Evolutionary conservation across 2,888 invertebrate genomes (phyloP).

Genomic region (Deilephila porcellus): DNA sequence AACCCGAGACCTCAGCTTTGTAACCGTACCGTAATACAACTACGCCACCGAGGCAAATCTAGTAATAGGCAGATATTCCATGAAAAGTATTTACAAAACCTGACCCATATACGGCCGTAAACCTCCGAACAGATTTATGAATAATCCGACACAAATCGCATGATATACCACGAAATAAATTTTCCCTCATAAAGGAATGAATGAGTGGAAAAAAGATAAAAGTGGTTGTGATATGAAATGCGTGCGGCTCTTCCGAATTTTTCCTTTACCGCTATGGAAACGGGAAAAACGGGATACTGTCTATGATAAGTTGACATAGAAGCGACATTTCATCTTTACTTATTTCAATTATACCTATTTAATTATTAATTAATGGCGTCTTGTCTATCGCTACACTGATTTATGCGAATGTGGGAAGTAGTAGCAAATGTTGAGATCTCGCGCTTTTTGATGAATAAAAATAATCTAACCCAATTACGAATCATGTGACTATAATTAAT

Average conservation of each 20-base stretch:
- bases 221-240: constrained; percentile 63
- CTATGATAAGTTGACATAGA: constrained; percentile 21
- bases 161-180: constrained; percentile 57
- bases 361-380: no score
- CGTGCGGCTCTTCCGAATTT: constrained; percentile 54
- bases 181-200: constrained; percentile 50
- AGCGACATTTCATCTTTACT: not conserved
- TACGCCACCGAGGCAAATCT: no score
- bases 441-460: no score
- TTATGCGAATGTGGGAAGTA: no score
- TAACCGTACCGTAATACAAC: no score
- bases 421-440: no score
- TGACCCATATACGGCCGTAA: not conserved
- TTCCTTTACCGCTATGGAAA: constrained; percentile 55
- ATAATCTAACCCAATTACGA: no score
- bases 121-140: constrained; percentile 32
- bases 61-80: not conserved
- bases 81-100: not conserved
- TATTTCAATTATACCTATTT: not conserved
- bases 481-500: no score
- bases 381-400: no score
- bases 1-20: no score
- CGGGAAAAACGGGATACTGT: constrained; percentile 44
- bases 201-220: constrained; percentile 63
- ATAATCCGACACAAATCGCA: constrained; percentile 49